A percentile compares a stretch with the other conserved stretches of the same genome.
These are phyloP conservation scores for Ashinkailepas kermadecensis DNA, from an alignment of 2,888 invertebrate genomes.

Conservation along the genomic window DNA sequence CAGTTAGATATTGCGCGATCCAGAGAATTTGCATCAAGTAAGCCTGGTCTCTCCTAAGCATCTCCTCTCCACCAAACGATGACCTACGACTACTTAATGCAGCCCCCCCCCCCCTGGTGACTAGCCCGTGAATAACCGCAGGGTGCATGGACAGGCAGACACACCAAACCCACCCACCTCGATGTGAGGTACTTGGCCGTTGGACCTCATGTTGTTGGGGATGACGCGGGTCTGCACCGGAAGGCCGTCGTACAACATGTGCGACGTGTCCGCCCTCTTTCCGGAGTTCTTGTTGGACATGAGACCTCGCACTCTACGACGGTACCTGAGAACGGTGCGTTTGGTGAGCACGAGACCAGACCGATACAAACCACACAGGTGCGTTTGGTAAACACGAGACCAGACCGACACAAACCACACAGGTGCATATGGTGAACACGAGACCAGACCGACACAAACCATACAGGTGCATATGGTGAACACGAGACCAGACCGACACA, in stretches of 20 bases:
- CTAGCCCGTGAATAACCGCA: too few species aligned
- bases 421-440: too few species aligned
- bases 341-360: neutral
- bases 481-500: neutral
- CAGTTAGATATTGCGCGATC: too few species aligned
- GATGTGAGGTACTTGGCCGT: neutral
- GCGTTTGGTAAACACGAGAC: neutral
- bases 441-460: too few species aligned
- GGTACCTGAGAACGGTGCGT: neutral
- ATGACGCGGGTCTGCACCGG: slow-evolving; percentile 4
- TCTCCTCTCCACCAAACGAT: too few species aligned
- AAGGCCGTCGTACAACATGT: neutral
- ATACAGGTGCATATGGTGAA: too few species aligned
- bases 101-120: too few species aligned
- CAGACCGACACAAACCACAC: neutral
- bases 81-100: too few species aligned
- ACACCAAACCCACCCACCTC: neutral
- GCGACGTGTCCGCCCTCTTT: neutral
- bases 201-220: slow-evolving; percentile 5
- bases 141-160: too few species aligned
- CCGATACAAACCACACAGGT: neutral
- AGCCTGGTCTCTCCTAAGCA: too few species aligned
- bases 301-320: neutral
- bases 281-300: neutral
- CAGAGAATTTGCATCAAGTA: too few species aligned